phyloP scores from a whole-genome alignment of 2,113 vertebrate genomes.

The Leptocoma aspasia region DNA sequence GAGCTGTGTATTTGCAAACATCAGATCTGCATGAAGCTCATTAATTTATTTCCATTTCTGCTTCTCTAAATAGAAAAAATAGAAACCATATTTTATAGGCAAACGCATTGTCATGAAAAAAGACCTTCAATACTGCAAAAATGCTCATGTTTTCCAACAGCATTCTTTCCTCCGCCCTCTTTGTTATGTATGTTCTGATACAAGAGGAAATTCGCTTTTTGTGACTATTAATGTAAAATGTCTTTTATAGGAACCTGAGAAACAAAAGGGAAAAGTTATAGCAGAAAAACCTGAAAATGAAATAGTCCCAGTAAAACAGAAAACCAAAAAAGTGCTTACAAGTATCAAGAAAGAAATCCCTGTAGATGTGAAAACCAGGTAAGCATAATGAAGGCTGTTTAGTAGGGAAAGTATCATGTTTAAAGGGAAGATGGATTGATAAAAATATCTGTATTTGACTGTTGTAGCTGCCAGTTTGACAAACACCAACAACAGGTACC shows the following conservation, averaged over 20 bases:
- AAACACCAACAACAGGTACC: background rate
- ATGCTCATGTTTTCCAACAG: background rate
- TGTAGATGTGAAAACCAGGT: constrained; percentile 87
- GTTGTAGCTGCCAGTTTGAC: background rate
- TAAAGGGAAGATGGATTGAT: background rate
- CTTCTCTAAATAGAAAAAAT: background rate
- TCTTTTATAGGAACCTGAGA: constrained; percentile 84
- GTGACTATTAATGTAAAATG: background rate
- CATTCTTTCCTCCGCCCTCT: background rate
- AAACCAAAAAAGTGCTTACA: constrained; percentile 82
- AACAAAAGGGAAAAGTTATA: constrained; percentile 84
- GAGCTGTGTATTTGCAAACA: background rate
- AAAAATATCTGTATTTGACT: background rate
- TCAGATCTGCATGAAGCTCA: background rate
- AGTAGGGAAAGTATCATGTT: background rate
- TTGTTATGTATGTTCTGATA: background rate
- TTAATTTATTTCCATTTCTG: background rate
- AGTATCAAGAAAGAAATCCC: constrained; percentile 84
- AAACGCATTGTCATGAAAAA: background rate
- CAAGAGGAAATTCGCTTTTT: background rate
- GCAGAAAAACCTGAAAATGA: constrained; percentile 83
- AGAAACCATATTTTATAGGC: background rate
- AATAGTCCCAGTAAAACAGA: constrained; percentile 81
- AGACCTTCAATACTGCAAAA: background rate
- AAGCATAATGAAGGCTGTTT: background rate